Base-by-base conservation (phyloP, 2,113 vertebrate genomes). In the Aphelocoma coerulescens region DNA sequence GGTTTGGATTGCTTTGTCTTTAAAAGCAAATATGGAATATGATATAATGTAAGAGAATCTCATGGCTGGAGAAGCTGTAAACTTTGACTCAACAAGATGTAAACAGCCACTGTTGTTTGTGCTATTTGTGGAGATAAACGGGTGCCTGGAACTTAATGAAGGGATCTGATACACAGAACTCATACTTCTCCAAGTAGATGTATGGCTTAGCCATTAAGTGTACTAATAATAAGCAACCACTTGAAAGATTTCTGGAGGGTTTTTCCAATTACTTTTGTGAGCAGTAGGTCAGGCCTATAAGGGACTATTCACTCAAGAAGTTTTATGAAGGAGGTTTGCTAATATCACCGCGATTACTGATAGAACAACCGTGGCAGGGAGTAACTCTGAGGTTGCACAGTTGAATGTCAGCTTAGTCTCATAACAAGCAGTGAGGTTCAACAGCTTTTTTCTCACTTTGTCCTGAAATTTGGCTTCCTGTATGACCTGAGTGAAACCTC, bases 71-170 rank as follows among this genome's bases (percentile, higher is more conserved):
- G 46, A 76, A 76, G 89, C 41, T 80, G 61, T 89, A 90, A 94
- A 93, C 63, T 90, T 93, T 63, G 88, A 59, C 55, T 94, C 90
- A 77, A 88, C 63, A 80, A 90, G 93, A 89, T 80, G 78, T 88
- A 90, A 95, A 91, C 91, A 96, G 44, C 59, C 74, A 44, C 75
- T 9, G 8, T 43, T 88, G 14, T 78, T 91, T 44, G 39, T 90
- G 52, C 68, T 93, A 88, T 92, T 93, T 95, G 74, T 69, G 71
- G 88, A 59, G 74, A 91, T 88, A 71, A 88, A 90, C 62, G 54
- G 5, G 16, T 84, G 48, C n/a, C 83, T 86, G 85, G 30, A 85
- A 86, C 75, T 61, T 76, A 77, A 19, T 7, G 66, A 74, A 82
- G 63, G 30, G 35, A 80, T 94, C 78, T 46, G 44, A 79, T 66